Percentiles rank a stretch among this genome's conserved stretches.
Evolutionary conservation across 1,140 invertebrate species (phyloP).

Genomic region (Drosophila parabipectinata): DNA sequence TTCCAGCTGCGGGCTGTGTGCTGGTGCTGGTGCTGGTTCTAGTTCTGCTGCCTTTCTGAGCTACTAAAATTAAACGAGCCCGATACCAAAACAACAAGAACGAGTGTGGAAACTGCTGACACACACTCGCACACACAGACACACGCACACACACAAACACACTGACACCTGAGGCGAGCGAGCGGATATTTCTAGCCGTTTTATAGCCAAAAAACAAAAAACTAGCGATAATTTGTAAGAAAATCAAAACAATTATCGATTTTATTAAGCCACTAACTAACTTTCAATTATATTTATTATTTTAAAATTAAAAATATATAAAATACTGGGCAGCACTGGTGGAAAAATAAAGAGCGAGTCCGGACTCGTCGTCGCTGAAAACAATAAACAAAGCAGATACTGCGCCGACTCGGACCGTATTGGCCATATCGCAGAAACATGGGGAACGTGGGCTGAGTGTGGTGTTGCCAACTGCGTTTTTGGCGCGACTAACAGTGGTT

Average conservation of each 20-base stretch:
- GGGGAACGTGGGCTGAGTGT: slow-evolving; percentile 10
- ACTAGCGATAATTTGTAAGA: neutral
- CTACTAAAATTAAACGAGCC: slow-evolving; percentile 42
- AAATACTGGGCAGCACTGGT: slow-evolving; percentile 12
- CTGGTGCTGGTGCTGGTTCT: neutral
- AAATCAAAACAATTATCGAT: too few species aligned
- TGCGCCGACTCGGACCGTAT: slow-evolving; percentile 25
- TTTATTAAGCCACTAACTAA: too few species aligned
- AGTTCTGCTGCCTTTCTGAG: slow-evolving; percentile 26
- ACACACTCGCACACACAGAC: slow-evolving; percentile 40
- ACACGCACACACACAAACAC: slow-evolving; percentile 8
- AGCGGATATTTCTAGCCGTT: neutral
- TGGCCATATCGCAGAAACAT: slow-evolving; percentile 19
- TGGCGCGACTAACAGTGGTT: slow-evolving; percentile 72
- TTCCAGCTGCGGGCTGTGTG: neutral
- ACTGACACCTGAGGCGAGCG: slow-evolving; percentile 42
- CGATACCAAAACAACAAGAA: slow-evolving; percentile 19
- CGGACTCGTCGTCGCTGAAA: slow-evolving; percentile 10
- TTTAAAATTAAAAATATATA: neutral
- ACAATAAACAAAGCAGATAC: slow-evolving; percentile 29
- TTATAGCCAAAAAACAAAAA: neutral
- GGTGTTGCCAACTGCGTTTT: slow-evolving; percentile 77
- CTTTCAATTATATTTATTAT: neutral
- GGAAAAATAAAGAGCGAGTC: slow-evolving; percentile 3
- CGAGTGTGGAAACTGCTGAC: slow-evolving; percentile 53